Conservation (phyloP, 2,888 invertebrate species). For the Parapristionchus giblindavisi region DNA sequence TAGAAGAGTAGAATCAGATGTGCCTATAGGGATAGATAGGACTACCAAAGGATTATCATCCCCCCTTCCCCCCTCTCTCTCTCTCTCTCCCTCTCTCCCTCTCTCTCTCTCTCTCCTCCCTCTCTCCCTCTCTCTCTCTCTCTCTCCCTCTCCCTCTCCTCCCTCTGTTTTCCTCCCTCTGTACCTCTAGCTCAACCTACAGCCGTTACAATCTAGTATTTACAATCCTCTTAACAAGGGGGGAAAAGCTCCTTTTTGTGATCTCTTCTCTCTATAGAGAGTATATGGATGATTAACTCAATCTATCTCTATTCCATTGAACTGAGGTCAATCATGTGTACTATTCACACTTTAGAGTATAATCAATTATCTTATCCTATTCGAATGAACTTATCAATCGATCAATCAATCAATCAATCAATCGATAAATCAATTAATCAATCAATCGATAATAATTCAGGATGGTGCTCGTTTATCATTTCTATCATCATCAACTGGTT, state of each 20-base stretch:
- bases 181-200: background rate
- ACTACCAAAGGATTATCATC: background rate
- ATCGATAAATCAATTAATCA: background rate
- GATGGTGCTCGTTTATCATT: constrained; percentile 55
- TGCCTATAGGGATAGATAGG: too few species aligned
- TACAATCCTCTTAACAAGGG: too few species aligned
- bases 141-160: constrained; percentile 11
- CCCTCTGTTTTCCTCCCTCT: background rate
- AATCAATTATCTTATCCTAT: background rate
- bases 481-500: constrained; percentile 61
- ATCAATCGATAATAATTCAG: too few species aligned
- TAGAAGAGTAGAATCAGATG: background rate
- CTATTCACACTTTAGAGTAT: too few species aligned
- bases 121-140: constrained; percentile 11
- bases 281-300: background rate
- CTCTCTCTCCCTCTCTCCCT: background rate
- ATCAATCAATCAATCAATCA: background rate
- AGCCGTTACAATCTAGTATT: too few species aligned
- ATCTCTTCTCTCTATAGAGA: background rate
- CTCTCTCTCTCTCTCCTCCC: background rate
- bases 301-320: too few species aligned
- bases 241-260: background rate
- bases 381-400: background rate
- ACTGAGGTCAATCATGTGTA: too few species aligned
- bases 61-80: background rate